phyloP scores from a whole-genome alignment of 2,113 vertebrate species.

The Eonycteris spelaea region DNA sequence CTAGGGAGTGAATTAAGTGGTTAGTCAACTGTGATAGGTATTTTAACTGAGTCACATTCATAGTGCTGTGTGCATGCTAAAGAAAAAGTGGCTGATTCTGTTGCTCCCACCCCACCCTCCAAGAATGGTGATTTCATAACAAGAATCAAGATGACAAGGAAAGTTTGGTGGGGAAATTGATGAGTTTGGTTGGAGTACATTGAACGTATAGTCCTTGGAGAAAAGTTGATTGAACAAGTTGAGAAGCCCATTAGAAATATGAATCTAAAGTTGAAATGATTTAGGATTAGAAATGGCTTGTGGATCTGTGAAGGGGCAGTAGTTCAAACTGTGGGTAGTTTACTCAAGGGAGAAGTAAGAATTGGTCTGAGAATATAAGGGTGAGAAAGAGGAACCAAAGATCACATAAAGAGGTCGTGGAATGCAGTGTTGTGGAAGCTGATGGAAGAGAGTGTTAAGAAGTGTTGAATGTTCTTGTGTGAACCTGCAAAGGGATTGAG shows the following conservation, averaged over 20 bases:
- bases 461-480: neutral
- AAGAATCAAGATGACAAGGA: neutral
- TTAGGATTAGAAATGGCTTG: neutral
- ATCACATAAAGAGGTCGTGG: neutral
- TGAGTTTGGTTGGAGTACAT: neutral
- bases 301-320: neutral
- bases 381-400: constrained; percentile 42
- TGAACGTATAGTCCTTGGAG: constrained; percentile 1
- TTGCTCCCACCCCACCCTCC: neutral
- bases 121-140: neutral
- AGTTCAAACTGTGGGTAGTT: neutral
- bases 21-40: neutral
- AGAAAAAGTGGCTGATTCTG: neutral
- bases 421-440: neutral
- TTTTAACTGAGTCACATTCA: neutral
- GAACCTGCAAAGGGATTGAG: neutral
- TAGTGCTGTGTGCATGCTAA: neutral
- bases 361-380: constrained; percentile 26
- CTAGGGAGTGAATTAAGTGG: neutral
- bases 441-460: neutral
- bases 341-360: constrained; percentile 13
- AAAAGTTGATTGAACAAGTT: neutral
- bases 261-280: neutral
- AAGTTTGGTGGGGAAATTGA: neutral
- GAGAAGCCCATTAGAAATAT: constrained; percentile 5